phyloP scores from a whole-genome alignment of 2,888 invertebrate genomes.

The Drosophila tripunctata region DNA sequence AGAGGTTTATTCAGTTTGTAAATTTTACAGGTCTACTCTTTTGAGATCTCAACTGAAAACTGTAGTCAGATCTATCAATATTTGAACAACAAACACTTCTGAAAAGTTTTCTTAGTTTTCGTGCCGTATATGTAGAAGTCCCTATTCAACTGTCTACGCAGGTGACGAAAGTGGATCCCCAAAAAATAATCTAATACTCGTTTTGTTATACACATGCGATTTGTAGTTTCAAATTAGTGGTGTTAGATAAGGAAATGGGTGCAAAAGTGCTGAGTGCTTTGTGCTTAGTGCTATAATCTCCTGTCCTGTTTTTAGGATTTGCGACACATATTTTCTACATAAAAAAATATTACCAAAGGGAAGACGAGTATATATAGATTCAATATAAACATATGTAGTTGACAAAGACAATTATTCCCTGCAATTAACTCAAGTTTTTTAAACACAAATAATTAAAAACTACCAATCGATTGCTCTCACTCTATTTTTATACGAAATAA shows the following conservation, averaged over 20 bases:
- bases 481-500: too few relatives aligned
- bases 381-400: too few relatives aligned
- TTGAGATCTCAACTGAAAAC: too few relatives aligned
- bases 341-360: not conserved
- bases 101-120: not conserved
- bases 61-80: too few relatives aligned
- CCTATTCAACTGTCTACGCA: too few relatives aligned
- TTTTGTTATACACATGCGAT: constrained; percentile 32
- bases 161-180: too few relatives aligned
- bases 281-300: constrained; percentile 45
- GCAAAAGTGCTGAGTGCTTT: constrained; percentile 47
- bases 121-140: not conserved
- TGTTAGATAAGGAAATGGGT: constrained; percentile 15
- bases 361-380: not conserved
- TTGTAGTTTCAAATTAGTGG: not conserved
- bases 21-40: too few relatives aligned
- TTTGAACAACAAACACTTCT: not conserved
- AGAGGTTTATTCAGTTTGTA: too few relatives aligned
- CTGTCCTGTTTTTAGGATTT: constrained; percentile 6
- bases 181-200: not conserved
- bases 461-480: too few relatives aligned
- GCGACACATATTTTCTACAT: not conserved
- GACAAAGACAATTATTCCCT: not conserved
- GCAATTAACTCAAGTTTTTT: not conserved
- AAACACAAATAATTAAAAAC: too few relatives aligned